These are phyloP conservation scores for Distichodus sexfasciatus DNA, from an alignment of 2,797 vertebrate genomes.

Conservation along the genomic window DNA sequence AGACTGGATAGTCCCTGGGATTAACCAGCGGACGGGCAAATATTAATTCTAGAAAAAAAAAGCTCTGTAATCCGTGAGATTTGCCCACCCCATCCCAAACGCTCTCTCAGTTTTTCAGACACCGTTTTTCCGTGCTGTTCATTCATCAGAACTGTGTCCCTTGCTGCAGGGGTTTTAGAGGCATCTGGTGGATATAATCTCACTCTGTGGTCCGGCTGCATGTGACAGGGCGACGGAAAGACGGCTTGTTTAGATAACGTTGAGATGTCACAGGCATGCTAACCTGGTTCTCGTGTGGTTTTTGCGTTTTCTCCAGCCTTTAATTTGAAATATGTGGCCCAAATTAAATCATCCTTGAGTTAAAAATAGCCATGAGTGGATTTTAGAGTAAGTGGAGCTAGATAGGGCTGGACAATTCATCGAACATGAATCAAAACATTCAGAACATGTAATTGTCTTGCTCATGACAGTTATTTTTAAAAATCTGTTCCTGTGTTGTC, in stretches of 20 bases:
- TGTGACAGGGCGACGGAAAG: neutral
- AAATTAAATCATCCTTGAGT: too few relatives aligned
- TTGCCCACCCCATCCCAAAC: neutral
- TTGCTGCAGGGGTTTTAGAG: neutral
- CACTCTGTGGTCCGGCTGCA: neutral
- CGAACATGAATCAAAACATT: too few relatives aligned
- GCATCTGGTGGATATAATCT: neutral
- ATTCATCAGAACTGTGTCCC: slow-evolving; percentile 27
- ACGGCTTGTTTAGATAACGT: slow-evolving; percentile 12
- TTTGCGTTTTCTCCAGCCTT: neutral
- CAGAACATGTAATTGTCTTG: too few relatives aligned
- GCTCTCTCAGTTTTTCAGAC: slow-evolving; percentile 17
- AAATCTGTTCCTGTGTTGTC: too few relatives aligned
- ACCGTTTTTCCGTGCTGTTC: slow-evolving; percentile 11
- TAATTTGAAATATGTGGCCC: neutral
- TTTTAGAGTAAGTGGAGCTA: too few relatives aligned
- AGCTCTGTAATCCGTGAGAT: slow-evolving; percentile 33
- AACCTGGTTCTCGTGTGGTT: neutral
- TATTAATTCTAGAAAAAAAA: slow-evolving; percentile 39
- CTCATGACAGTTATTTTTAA: too few relatives aligned
- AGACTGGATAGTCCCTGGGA: slow-evolving; percentile 42
- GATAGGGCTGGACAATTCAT: too few relatives aligned
- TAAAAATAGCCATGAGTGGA: too few relatives aligned
- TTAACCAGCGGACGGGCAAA: slow-evolving; percentile 37
- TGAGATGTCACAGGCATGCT: neutral